A percentile compares a stretch with the other conserved stretches of the same genome.
phyloP scores from a whole-genome alignment of 2,113 vertebrate species.

The Pygoscelis adeliae region DNA sequence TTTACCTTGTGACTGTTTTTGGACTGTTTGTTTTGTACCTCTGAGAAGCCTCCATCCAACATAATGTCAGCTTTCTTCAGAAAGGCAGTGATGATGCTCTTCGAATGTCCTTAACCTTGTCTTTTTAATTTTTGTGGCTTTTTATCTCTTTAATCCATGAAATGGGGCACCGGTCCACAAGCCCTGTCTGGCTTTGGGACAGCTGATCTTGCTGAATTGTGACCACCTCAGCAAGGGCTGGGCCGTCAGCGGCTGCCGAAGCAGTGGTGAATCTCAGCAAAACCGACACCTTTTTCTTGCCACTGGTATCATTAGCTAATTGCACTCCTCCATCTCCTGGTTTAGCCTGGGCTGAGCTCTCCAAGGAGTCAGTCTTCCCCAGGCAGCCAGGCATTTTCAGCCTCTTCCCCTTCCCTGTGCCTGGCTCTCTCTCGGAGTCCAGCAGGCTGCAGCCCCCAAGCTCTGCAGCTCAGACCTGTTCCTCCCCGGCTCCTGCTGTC shows the following conservation, averaged over 20 bases:
- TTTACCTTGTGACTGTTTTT: neutral
- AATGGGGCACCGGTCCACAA: neutral
- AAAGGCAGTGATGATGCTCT: too few species aligned
- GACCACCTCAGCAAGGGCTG: too few species aligned
- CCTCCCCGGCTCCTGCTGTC: neutral
- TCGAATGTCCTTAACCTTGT: neutral
- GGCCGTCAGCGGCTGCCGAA: fast-evolving
- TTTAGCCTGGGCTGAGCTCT: neutral
- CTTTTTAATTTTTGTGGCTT: neutral
- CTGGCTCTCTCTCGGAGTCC: fast-evolving
- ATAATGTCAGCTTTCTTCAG: neutral
- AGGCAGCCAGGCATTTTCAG: neutral
- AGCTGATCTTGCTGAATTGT: neutral
- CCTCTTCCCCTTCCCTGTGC: neutral
- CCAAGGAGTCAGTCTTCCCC: neutral
- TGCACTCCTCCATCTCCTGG: fast-evolving
- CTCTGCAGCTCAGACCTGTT: neutral
- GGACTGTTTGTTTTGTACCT: neutral
- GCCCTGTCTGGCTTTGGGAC: neutral
- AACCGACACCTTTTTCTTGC: neutral
- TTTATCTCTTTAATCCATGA: neutral
- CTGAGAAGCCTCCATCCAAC: neutral
- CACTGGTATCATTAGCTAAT: fast-evolving
- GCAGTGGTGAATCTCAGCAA: neutral
- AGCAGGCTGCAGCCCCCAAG: neutral